Conservation (phyloP, 2,888 invertebrate species). For the Itoplectis maculator region DNA sequence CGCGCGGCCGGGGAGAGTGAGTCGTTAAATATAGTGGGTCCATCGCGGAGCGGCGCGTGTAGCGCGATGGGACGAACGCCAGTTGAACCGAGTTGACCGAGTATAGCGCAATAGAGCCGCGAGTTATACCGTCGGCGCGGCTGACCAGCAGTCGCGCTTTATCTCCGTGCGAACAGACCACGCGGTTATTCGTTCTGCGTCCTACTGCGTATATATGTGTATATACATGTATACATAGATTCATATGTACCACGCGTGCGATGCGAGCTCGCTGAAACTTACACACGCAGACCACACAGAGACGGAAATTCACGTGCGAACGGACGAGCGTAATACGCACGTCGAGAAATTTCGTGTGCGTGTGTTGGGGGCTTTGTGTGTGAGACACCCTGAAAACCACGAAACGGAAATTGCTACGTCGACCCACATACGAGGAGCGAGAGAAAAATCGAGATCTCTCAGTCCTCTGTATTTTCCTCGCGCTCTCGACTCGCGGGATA, state of each 20-base stretch:
- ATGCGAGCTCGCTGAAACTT: too few relatives aligned
- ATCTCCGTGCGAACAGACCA: slow-evolving; percentile 61
- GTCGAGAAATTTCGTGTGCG: too few relatives aligned
- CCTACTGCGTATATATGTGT: slow-evolving; percentile 16
- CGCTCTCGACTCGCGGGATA: slow-evolving; percentile 40
- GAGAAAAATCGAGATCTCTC: slow-evolving; percentile 51
- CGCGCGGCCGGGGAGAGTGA: not conserved
- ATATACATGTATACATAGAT: too few relatives aligned
- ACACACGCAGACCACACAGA: not conserved
- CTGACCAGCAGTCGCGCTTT: slow-evolving; percentile 50
- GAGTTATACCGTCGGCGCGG: slow-evolving; percentile 35
- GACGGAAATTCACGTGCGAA: slow-evolving; percentile 18
- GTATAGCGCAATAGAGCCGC: slow-evolving; percentile 6
- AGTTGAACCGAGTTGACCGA: slow-evolving; percentile 41
- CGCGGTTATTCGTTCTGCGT: slow-evolving; percentile 55
- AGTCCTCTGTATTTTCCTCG: slow-evolving; percentile 40
- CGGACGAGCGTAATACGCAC: slow-evolving; percentile 3
- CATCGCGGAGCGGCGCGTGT: not conserved
- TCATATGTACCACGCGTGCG: too few relatives aligned
- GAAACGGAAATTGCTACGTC: slow-evolving; percentile 65
- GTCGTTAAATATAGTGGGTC: slow-evolving; percentile 10
- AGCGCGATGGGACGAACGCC: slow-evolving; percentile 3
- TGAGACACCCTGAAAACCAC: slow-evolving; percentile 55
- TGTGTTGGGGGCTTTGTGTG: too few relatives aligned
- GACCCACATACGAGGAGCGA: slow-evolving; percentile 58